Conservation (phyloP, 2,113 vertebrate species). For the Rhinichthys klamathensis region DNA sequence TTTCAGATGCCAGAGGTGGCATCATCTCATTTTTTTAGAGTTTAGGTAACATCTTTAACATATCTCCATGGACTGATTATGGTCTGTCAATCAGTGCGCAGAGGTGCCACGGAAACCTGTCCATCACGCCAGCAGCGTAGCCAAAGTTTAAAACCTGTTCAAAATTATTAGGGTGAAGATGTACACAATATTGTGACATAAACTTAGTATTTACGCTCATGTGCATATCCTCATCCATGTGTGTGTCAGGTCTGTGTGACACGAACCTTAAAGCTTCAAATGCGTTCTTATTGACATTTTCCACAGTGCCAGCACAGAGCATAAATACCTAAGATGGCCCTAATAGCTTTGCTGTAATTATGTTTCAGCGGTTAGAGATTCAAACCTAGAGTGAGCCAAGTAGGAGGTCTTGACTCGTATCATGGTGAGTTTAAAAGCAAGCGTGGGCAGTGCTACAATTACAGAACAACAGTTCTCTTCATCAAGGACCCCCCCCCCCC, state of each 20-base stretch:
- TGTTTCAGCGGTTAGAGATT: slow-evolving; percentile 29
- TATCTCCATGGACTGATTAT: slow-evolving; percentile 2
- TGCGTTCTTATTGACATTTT: slow-evolving; percentile 43
- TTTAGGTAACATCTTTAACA: slow-evolving; percentile 22
- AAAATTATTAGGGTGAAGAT: slow-evolving; percentile 15
- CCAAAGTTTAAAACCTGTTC: slow-evolving; percentile 26
- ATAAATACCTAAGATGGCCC: slow-evolving; percentile 36
- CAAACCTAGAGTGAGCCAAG: not conserved
- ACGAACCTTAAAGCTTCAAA: slow-evolving; percentile 18
- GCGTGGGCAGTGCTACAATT: slow-evolving; percentile 39
- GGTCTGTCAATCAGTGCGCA: not conserved
- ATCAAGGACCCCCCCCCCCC: not conserved
- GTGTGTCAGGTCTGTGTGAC: slow-evolving; percentile 35
- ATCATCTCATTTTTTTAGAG: not conserved
- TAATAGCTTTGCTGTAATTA: slow-evolving; percentile 50
- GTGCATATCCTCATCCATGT: slow-evolving; percentile 5
- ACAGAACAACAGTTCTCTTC: slow-evolving; percentile 31
- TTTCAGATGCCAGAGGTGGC: slow-evolving; percentile 15
- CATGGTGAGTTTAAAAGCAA: slow-evolving; percentile 32
- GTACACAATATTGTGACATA: slow-evolving; percentile 21
- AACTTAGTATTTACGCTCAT: slow-evolving; percentile 30
- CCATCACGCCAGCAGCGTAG: not conserved
- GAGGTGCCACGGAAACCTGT: slow-evolving; percentile 1
- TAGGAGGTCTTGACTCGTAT: slow-evolving; percentile 27
- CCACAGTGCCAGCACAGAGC: not conserved